Evolutionary conservation across 2,888 invertebrate species (phyloP), one percentile per base, ranked within the genome.

Genomic region (Mesorhabditis sp.): DNA sequence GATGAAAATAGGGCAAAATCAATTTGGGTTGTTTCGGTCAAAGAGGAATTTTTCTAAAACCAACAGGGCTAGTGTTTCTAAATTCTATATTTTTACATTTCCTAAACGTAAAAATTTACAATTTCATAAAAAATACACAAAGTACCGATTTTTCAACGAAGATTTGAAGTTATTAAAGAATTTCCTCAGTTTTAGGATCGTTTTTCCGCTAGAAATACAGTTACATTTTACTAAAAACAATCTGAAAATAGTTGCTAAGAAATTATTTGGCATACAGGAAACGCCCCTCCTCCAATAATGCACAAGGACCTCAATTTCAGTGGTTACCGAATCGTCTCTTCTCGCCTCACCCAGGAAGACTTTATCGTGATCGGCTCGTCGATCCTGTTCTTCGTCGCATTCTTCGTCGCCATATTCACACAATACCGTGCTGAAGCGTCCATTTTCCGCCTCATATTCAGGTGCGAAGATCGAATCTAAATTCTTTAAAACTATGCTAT

Each of bases 371-470:
- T 89, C 42, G 86, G 87, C 4, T 89, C 89, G 75, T 89, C 89
- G 0, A 87, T 89, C 10, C 83, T 89, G 66, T 89, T 89, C 82
- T 88, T 89, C 75, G 86, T 88, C 50, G 88, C 89, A 7, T 89
- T 89, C 78, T 89, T 89, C 79, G 85, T 89, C 43, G 89, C 89
- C 66, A 88, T 89, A 86, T 88, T 89, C 72, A 85, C 85, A 1
- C 85, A 85, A 66, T 85, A 85, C 67, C 70, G 77, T 67, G 83
- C 84, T 10, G 83, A 83, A 50, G 80, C 79, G 4, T 81, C 81
- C 28, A 67, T 84, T 15, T 83, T 82, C 65, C 74, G 78, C 28
- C 72, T 76, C 67, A 67, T 72, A 44, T 76, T 77, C 63, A 76
- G 77, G 58, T 50, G 2, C 1, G 2, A 13, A n/a, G 58, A n/a